These are phyloP conservation scores for Drosophila biarmipes DNA, from an alignment of 1,140 invertebrate genomes.

Conservation along the genomic window DNA sequence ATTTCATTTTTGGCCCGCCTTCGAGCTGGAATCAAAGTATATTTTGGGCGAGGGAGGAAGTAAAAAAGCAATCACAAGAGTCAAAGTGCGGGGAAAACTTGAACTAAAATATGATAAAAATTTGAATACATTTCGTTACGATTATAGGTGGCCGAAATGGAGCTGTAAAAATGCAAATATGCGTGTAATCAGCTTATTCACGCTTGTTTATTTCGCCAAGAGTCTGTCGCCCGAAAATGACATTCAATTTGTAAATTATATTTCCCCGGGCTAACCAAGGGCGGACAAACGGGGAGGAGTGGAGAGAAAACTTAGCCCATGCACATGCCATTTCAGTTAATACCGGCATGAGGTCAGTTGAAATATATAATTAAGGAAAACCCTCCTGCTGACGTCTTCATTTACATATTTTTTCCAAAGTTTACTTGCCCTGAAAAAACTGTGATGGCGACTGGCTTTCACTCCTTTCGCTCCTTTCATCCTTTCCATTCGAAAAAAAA, in stretches of 20 bases:
- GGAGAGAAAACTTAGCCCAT: constrained; percentile 17
- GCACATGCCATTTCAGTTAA: constrained; percentile 32
- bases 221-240: constrained; percentile 32
- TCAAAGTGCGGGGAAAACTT: constrained; percentile 26
- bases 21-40: constrained; percentile 59
- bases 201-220: constrained; percentile 69
- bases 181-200: constrained; percentile 81
- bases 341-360: constrained; percentile 10
- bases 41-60: constrained; percentile 32
- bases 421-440: constrained; percentile 19
- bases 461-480: neutral
- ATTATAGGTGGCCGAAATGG: constrained; percentile 36
- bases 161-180: constrained; percentile 73
- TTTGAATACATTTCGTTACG: constrained; percentile 64
- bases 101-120: constrained; percentile 74
- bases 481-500: constrained; percentile 7
- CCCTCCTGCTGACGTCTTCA: constrained; percentile 43
- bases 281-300: neutral
- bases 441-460: constrained; percentile 12
- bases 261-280: constrained; percentile 13
- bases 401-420: constrained; percentile 63
- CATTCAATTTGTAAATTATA: constrained; percentile 60
- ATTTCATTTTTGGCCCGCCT: constrained; percentile 50
- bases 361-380: constrained; percentile 60
- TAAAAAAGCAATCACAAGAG: constrained; percentile 73